Percentiles rank a stretch among this genome's conserved stretches.
phyloP scores from a whole-genome alignment of 1,140 invertebrate genomes.

The Luehdorfia chinensis region DNA sequence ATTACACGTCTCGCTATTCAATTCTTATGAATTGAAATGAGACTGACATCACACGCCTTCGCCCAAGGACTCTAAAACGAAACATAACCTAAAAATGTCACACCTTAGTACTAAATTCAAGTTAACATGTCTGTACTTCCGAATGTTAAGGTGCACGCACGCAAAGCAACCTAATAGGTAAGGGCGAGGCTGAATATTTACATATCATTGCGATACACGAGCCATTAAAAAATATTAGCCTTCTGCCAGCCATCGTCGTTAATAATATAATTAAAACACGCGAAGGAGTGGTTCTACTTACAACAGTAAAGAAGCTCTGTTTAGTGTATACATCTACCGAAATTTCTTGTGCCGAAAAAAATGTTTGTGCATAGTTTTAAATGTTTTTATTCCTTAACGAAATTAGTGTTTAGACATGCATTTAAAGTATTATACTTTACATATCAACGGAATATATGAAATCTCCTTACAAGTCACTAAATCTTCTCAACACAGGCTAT shows the following conservation, averaged over 20 bases:
- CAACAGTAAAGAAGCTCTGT: constrained; percentile 54
- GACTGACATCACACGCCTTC: constrained; percentile 20
- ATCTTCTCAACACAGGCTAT: too few relatives aligned
- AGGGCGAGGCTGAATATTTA: constrained; percentile 69
- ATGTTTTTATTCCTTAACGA: too few relatives aligned
- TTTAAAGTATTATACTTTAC: too few relatives aligned
- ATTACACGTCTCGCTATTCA: constrained; percentile 60
- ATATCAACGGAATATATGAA: too few relatives aligned
- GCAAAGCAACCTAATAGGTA: constrained; percentile 56
- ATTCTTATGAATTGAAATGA: constrained; percentile 40
- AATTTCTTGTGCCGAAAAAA: too few relatives aligned
- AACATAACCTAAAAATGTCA: constrained; percentile 43
- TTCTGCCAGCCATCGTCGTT: constrained; percentile 60
- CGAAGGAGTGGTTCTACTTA: constrained; percentile 64
- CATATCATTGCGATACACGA: constrained; percentile 71
- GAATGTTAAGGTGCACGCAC: constrained; percentile 64
- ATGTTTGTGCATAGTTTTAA: too few relatives aligned
- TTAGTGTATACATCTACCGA: too few relatives aligned
- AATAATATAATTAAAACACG: constrained; percentile 76
- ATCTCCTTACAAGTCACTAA: too few relatives aligned
- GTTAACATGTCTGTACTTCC: constrained; percentile 58
- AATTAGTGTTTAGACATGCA: too few relatives aligned
- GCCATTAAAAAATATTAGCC: constrained; percentile 73
- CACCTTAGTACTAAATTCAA: constrained; percentile 56
- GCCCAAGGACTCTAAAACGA: constrained; percentile 19